Evolutionary conservation across 2,797 vertebrate genomes (phyloP), one percentile per base, ranked within the genome.

Genomic region (Limnodromus scolopaceus): DNA sequence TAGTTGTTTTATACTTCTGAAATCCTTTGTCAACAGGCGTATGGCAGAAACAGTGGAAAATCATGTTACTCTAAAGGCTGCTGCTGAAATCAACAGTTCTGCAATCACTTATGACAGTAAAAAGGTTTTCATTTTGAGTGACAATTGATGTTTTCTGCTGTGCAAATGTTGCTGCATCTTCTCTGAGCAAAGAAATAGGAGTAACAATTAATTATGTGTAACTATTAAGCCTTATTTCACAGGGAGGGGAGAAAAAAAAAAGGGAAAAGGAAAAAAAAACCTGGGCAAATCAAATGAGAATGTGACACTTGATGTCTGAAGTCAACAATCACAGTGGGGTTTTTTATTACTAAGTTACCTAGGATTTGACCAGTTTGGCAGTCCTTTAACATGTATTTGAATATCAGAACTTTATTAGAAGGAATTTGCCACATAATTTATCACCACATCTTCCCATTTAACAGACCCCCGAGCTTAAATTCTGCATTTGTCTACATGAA

Each of bases 91-190:
- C 81, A 95, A 64, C 85, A 97, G 90, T 90, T 94, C 72, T 61
- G 38, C 81, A 92, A 92, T 95, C 86, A 94, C 36, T 96, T 96
- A 75, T 79, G 89, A 91, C 71, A 96, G 65, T 55, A 78, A 87
- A 91, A 87, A 57, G 16, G 22, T 88, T 98, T 98, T 95, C 13
- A 74, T 95, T 97, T 95, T 97, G 88, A 97, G 55, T 96, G 92
- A 94, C 76, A 96, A 45, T 36, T 94, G 38, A 81, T 84, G 75
- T 96, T 96, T 96, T 97, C 87, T 96, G 63, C 71, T 94, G 76
- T 89, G 57, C 72, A 96, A 97, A 96, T 77, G 45, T 84, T 30
- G 3, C 60, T 93, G 53, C 27, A 46, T 94, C 84, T 89, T 87
- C 61, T 70, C 51, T 84, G 23, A 95, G 30, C 64, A 94, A 94